Conservation (phyloP, 35 echinoderm and acorn worm species). For the Holothuria glaberrima region DNA sequence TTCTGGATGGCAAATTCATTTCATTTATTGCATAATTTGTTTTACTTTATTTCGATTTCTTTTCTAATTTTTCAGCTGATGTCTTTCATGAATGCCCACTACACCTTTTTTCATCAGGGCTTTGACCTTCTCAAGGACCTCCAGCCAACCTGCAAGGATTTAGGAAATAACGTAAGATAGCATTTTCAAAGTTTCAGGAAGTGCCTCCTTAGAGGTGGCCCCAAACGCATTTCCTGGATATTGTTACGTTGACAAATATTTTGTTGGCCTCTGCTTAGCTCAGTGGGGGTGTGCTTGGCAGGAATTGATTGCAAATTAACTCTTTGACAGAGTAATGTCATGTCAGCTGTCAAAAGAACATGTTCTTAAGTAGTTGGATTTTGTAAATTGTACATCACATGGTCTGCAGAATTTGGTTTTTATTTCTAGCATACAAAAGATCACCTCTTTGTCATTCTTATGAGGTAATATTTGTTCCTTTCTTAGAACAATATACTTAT, state of each 20-base stretch:
- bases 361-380: too few relatives aligned
- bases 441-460: too few relatives aligned
- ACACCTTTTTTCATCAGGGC: conserved; percentile 90
- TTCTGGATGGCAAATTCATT: too few relatives aligned
- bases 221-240: conserved; percentile 1
- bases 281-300: not conserved
- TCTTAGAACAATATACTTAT: too few relatives aligned
- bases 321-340: too few relatives aligned
- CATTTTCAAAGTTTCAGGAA: not conserved
- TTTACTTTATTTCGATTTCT: not conserved
- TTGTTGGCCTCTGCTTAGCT: not conserved
- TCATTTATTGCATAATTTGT: too few relatives aligned
- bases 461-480: too few relatives aligned
- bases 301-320: too few relatives aligned
- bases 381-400: too few relatives aligned
- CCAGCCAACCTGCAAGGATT: conserved; percentile 81
- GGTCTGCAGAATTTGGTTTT: too few relatives aligned
- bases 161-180: conserved; percentile 74
- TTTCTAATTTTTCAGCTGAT: conserved; percentile 69
- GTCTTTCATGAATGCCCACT: conserved; percentile 98
- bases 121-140: conserved; percentile 86
- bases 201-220: not conserved
- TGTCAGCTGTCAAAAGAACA: too few relatives aligned
- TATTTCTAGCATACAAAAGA: too few relatives aligned
- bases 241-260: not conserved